These are phyloP conservation scores for Bombus fervidus DNA, from an alignment of 1,140 invertebrate species.

Conservation along the genomic window DNA sequence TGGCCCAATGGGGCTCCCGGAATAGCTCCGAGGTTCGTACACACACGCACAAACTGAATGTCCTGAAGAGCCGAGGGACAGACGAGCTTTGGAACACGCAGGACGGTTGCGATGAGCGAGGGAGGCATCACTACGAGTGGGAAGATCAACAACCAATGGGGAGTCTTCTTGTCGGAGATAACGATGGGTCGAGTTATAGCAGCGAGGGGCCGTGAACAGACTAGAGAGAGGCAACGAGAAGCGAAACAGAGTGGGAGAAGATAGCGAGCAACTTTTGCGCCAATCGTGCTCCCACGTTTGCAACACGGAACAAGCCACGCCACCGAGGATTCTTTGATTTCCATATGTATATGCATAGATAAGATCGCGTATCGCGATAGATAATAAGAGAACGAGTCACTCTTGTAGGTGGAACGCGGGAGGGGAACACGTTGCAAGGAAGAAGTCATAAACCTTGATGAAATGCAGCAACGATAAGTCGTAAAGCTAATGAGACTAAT, in stretches of 20 bases:
- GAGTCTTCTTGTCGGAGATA: slow-evolving; percentile 69
- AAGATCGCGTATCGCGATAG: not conserved
- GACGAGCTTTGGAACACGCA: slow-evolving; percentile 38
- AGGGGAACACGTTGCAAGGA: slow-evolving; percentile 10
- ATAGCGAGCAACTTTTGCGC: slow-evolving; percentile 52
- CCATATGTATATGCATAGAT: not conserved
- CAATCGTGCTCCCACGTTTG: slow-evolving; percentile 38
- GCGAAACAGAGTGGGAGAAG: slow-evolving; percentile 53
- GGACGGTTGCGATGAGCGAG: slow-evolving; percentile 62
- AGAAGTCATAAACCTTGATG: slow-evolving; percentile 67
- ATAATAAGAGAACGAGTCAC: not conserved
- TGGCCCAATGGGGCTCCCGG: slow-evolving; percentile 72
- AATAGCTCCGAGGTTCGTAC: slow-evolving; percentile 60
- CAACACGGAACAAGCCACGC: not conserved
- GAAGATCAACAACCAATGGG: slow-evolving; percentile 75
- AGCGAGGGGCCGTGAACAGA: slow-evolving; percentile 32
- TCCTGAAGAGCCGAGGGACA: slow-evolving; percentile 60
- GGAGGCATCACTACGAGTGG: slow-evolving; percentile 68
- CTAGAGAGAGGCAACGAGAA: slow-evolving; percentile 38
- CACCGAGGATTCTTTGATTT: slow-evolving; percentile 24
- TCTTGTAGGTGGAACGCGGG: not conserved
- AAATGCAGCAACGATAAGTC: slow-evolving; percentile 69
- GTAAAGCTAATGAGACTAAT: slow-evolving; percentile 75
- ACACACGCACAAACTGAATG: slow-evolving; percentile 58
- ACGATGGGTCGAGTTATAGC: slow-evolving; percentile 64